Base-by-base conservation (phyloP, 2,888 invertebrate genomes). In the Folsomia candida region DNA sequence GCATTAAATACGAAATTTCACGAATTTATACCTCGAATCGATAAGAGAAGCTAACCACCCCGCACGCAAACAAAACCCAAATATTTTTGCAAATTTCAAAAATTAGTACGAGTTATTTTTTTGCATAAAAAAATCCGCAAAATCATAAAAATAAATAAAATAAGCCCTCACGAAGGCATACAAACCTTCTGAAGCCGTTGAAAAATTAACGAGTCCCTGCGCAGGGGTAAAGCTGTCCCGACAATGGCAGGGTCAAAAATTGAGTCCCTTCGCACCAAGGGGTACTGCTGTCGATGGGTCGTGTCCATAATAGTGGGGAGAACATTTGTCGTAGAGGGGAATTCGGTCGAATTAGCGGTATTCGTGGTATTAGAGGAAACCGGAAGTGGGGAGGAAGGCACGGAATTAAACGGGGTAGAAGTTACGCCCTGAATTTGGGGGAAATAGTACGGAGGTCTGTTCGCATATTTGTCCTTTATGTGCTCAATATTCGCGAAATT, bases 111-210 rank as follows among this genome's bases (percentile, higher is more conserved):
- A n/a, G n/a, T n/a, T n/a, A n/a, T n/a, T n/a, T n/a, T n/a, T n/a
- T n/a, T n/a, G n/a, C n/a, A n/a, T n/a, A n/a, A n/a, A n/a, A n/a
- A n/a, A n/a, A n/a, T n/a, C n/a, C n/a, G n/a, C n/a, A n/a, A n/a
- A n/a, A n/a, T n/a, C 26, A 28, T 18, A 29, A 3, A 62, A 27
- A 62, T 51, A 24, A 2, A 64, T 47, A 2, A 64, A 51, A 57
- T 6, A 57, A 57, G 22, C 22, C 11, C 11, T 6, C 6, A 22
- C 57, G 6, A 57, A 57, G 22, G 57, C 57, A 57, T 6, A 54
- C 67, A 66, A 75, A 79, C 78, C 79, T 79, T 79, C 58, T 78
- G 78, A 27, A 79, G 74, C 58, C 79, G 76, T 68, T 77, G 78
- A 65, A 73, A 73, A 68, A 79, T 75, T 51, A 76, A 22, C 9